Percentiles rank a stretch among this genome's conserved stretches.
Conservation (phyloP, 1,140 invertebrate species). For the Radopholus similis region DNA sequence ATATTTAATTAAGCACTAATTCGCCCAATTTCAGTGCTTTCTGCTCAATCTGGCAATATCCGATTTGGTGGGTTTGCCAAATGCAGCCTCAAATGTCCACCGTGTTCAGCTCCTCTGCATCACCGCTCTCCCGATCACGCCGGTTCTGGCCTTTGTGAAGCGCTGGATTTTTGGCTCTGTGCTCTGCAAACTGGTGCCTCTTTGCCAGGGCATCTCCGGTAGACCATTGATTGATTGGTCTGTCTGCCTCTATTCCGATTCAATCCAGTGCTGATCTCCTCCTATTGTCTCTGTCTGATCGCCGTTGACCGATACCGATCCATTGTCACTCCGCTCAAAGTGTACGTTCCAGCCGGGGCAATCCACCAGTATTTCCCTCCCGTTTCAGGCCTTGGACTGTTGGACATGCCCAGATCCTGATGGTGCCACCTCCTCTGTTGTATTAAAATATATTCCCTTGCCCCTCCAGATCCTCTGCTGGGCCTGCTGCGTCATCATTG, state of each 20-base stretch:
- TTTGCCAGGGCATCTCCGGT: constrained; percentile 59
- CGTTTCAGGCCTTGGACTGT: constrained; percentile 58
- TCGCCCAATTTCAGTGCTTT: constrained; percentile 13
- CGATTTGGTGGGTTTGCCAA: constrained; percentile 44
- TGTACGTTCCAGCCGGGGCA: no score
- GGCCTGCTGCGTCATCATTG: constrained; percentile 46
- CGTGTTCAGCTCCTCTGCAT: constrained; percentile 58
- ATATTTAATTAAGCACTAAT: neutral
- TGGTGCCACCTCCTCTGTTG: constrained; percentile 6
- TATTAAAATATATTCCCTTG: neutral
- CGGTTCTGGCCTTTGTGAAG: constrained; percentile 57
- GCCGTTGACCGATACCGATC: constrained; percentile 56
- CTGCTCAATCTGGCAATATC: constrained; percentile 58
- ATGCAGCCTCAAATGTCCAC: neutral
- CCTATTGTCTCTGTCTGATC: constrained; percentile 57
- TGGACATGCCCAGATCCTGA: constrained; percentile 47
- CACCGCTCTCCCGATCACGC: constrained; percentile 58
- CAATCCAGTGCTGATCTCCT: constrained; percentile 59
- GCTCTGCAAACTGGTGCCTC: constrained; percentile 52
- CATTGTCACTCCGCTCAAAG: constrained; percentile 57
- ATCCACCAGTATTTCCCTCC: no score
- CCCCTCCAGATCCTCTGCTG: constrained; percentile 31
- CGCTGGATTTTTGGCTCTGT: constrained; percentile 43
- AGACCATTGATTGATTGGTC: neutral
- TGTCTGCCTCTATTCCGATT: no score